These are phyloP conservation scores for Philypnodon macrostomus DNA, from an alignment of 2,797 vertebrate genomes.

Conservation along the genomic window DNA sequence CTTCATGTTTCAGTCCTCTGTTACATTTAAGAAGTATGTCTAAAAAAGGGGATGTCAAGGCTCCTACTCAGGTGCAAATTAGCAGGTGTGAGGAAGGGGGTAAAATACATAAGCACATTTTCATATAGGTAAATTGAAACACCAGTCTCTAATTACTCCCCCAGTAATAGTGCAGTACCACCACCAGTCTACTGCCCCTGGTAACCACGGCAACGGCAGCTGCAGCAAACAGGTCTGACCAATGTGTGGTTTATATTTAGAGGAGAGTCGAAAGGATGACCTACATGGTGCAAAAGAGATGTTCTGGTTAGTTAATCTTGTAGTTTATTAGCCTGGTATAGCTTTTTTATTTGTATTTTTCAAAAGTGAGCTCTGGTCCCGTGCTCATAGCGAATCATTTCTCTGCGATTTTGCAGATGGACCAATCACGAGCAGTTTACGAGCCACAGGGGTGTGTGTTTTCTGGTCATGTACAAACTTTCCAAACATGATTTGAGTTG, in stretches of 20 bases:
- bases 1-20: too few species aligned
- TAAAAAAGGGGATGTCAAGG: background rate
- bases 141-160: slow-evolving; percentile 10
- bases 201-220: slow-evolving; percentile 16
- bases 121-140: slow-evolving; percentile 12
- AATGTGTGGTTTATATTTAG: slow-evolving; percentile 10
- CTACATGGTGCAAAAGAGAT: background rate
- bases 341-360: background rate
- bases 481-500: too few species aligned
- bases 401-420: too few species aligned
- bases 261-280: slow-evolving; percentile 2
- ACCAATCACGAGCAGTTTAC: too few species aligned
- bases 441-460: too few species aligned
- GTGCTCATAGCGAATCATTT: too few species aligned
- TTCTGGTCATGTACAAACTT: too few species aligned
- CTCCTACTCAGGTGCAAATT: slow-evolving; percentile 9
- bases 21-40: background rate
- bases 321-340: background rate
- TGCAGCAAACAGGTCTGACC: slow-evolving; percentile 1
- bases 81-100: slow-evolving; percentile 9
- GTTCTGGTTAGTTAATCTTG: background rate
- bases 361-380: too few species aligned
- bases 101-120: background rate
- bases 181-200: background rate
- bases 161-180: background rate